phyloP scores from a whole-genome alignment of 2,113 vertebrate species.

The Erythrocercus mccallii region DNA sequence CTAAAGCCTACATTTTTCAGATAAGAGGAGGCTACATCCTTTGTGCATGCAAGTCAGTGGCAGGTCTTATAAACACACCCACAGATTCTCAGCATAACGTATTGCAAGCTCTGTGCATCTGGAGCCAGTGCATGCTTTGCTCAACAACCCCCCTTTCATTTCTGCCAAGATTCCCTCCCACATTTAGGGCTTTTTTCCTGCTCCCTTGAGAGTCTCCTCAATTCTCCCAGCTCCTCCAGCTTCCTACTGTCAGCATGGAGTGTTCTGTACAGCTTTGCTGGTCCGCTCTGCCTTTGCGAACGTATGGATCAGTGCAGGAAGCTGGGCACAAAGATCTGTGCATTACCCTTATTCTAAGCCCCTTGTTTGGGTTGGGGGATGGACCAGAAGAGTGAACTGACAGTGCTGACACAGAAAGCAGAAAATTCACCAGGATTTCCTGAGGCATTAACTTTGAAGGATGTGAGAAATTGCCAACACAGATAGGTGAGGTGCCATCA shows the following conservation, averaged over 20 bases:
- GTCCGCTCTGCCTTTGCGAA: not conserved
- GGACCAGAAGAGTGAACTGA: not conserved
- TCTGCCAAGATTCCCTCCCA: constrained; percentile 63
- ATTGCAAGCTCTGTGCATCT: constrained; percentile 24
- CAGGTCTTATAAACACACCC: constrained; percentile 59
- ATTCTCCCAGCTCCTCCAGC: not conserved
- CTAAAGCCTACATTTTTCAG: constrained; percentile 25
- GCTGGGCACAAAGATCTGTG: not conserved
- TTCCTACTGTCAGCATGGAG: not conserved
- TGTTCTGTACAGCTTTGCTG: not conserved
- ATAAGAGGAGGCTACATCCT: constrained; percentile 35
- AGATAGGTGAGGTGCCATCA: not conserved
- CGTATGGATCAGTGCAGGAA: not conserved
- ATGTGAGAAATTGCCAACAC: not conserved
- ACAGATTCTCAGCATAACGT: constrained; percentile 20
- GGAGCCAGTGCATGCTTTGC: constrained; percentile 28
- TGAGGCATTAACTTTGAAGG: not conserved
- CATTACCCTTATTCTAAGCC: not conserved
- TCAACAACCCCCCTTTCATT: constrained; percentile 30
- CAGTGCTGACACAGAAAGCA: not conserved
- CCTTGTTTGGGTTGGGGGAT: not conserved
- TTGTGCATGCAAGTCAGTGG: constrained; percentile 12
- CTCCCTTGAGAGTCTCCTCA: constrained; percentile 12
- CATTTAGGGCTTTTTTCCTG: constrained; percentile 19
- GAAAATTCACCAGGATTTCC: not conserved